Evolutionary conservation across 1,140 invertebrate genomes (phyloP), one percentile per base, ranked within the genome.

Genomic region (Heliconius nattereri): DNA sequence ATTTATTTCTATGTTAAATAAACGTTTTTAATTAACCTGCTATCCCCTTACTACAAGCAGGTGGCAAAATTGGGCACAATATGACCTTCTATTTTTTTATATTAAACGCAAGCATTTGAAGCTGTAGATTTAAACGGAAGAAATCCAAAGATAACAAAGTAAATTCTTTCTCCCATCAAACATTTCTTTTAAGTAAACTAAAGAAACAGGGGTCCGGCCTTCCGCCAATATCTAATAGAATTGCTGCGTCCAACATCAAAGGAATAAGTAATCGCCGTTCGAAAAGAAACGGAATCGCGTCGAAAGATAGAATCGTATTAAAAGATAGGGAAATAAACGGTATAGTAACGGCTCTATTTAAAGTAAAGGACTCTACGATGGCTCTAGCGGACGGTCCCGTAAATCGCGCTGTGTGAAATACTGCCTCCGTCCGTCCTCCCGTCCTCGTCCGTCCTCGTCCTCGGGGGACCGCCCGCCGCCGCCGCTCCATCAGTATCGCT

Each of bases 271-370:
- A 81, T 81, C 82, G 81, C 57, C 60, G 75, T 71, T 81, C 83
- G 80, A 75, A 77, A 83, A 83, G 84, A 84, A 83, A 84, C 80
- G 78, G 52, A 86, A 90, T 87, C 83, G 83, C 81, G 78, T 60
- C 77, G 83, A 86, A 84, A 90, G 88, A 90, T 89, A 89, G 86
- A 85, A 87, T 89, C 89, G 86, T 85, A 91, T 91, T 91, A 90
- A 86, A 84, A 84, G 79, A 85, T 84, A 86, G 85, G 85, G 84
- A 86, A 86, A 85, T 86, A 86, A 84, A 86, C 82, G 84, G 77
- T 78, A 78, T 54, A 16, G 80, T 76, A 72, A 74, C 72, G 72
- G 75, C 40, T 77, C 76, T 75, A 76, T 79, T 81, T 81, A 81
- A 79, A 83, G 74, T 78, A 79, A 79, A 71, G 35, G 45, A 73